These are phyloP conservation scores for Psylliodes chrysocephalus DNA, from an alignment of 2,888 invertebrate genomes.

Conservation along the genomic window DNA sequence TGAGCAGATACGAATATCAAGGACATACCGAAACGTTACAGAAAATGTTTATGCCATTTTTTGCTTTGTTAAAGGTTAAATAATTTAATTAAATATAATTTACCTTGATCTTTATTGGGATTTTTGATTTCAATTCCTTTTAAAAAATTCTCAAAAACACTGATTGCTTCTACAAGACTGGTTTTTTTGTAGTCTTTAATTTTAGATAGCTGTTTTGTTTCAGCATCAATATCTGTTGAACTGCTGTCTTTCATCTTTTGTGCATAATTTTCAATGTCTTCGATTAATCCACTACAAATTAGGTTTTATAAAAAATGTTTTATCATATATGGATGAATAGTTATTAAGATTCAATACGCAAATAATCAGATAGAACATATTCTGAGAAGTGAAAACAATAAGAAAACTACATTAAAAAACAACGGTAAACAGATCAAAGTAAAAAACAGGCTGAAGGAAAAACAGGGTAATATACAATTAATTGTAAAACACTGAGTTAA, in stretches of 20 bases:
- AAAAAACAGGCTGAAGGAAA: neutral
- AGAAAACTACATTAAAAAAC: neutral
- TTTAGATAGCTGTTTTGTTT: conserved; percentile 51
- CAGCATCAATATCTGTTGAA: conserved; percentile 61
- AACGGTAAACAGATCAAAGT: neutral
- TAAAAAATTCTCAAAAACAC: conserved; percentile 79
- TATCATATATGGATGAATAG: no score
- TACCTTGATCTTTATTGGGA: no score
- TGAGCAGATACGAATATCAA: no score
- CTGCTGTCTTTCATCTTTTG: conserved; percentile 66
- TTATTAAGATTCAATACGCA: no score
- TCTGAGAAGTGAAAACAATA: no score
- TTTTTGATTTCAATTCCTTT: conserved; percentile 72
- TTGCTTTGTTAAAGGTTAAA: no score
- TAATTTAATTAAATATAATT: no score
- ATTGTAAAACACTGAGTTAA: neutral
- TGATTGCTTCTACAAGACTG: conserved; percentile 73
- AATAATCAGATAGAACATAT: no score
- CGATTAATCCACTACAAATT: conserved; percentile 67
- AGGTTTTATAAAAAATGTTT: neutral
- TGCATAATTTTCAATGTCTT: conserved; percentile 75
- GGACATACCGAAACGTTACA: no score
- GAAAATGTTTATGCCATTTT: no score
- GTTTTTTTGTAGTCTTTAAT: conserved; percentile 83
- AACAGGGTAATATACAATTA: neutral